Evolutionary conservation across 2,113 vertebrate species (phyloP), one percentile per base, ranked within the genome.

Genomic region (Silurus meridionalis): DNA sequence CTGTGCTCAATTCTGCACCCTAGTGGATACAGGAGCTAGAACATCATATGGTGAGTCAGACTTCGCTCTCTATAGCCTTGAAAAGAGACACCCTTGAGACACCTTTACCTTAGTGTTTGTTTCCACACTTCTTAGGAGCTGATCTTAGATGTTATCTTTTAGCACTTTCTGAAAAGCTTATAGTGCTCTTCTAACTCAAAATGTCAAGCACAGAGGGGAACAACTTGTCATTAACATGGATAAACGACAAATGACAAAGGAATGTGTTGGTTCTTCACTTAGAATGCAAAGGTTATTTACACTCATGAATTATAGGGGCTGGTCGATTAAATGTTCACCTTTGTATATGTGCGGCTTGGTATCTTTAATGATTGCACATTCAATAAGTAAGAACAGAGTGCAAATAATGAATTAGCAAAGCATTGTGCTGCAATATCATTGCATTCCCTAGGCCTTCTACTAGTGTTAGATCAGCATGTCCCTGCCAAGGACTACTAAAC

Each of bases 1-100:
- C 80, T 94, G 88, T 94, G 90, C 94, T 95, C 92, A 94, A 88
- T 94, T 92, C 94, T 95, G 94, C 93, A 53, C 83, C 90, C 89
- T 92, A 96, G 95, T 95, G 93, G 95, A 96, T 85, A 88, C 93
- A 92, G 93, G 90, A 64, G 90, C 92, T 90, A 94, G 93, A 91
- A 89, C 93, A 80, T 94, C 92, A 23, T 95, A 95, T 81, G 95
- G 95, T 96, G 94, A 95, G 94, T 95, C 67, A 58, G 37, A 50
- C 72, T 46, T 28, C 84, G 48, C 82, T 13, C 72, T 63, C 52
- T 64, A 8, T 25, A 78, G 72, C 23, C 61, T 85, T 53, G n/a
- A 52, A 66, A 25, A 52, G 53, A 79, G 25, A 80, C 25, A 37
- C 37, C 37, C 61, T 61, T 61, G 9, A 80, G 57, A 46, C 77